Evolutionary conservation across 2,113 vertebrate genomes (phyloP).

Genomic region (Zapornia atra): DNA sequence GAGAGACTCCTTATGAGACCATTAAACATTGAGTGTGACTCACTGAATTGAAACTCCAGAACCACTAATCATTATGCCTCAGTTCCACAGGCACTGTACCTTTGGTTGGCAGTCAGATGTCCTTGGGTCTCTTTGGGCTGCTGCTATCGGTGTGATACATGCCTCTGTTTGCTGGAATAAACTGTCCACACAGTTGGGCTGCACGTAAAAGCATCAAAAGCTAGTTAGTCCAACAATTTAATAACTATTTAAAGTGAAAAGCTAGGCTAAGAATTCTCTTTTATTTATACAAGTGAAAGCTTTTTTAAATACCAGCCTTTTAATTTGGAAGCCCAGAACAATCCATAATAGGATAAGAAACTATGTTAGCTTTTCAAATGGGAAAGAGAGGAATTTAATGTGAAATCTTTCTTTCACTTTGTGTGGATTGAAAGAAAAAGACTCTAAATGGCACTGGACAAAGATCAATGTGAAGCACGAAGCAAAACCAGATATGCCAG

Average conservation of each 20-base stretch:
- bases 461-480: neutral
- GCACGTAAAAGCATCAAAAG: neutral
- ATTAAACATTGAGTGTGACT: neutral
- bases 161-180: neutral
- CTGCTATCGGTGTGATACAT: neutral
- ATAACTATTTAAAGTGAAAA: neutral
- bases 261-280: neutral
- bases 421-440: neutral
- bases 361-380: neutral
- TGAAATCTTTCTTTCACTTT: neutral
- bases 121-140: neutral
- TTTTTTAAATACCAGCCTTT: neutral
- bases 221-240: neutral
- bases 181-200: conserved; percentile 2
- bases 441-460: neutral
- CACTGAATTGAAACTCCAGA: neutral
- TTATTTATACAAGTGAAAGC: neutral
- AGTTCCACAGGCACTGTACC: conserved; percentile 29
- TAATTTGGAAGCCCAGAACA: neutral
- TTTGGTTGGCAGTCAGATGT: neutral
- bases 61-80: neutral
- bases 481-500: neutral
- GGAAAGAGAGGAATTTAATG: neutral
- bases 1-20: neutral
- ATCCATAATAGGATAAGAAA: neutral